Evolutionary conservation across 2,113 vertebrate species (phyloP).

Genomic region (Tachycineta bicolor): DNA sequence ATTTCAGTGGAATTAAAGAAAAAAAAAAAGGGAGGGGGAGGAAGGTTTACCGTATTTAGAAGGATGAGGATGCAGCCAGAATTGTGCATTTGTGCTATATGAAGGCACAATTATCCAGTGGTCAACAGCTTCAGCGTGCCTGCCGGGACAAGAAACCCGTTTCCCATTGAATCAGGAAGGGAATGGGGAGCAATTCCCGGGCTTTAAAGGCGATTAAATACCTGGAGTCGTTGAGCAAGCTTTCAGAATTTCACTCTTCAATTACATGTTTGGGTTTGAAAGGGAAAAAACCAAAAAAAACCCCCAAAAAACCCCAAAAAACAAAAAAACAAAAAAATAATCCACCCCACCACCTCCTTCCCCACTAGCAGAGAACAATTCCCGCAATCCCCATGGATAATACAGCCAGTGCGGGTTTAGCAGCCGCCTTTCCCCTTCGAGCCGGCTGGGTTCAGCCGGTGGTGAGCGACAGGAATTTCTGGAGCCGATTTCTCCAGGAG

Average conservation of each 20-base stretch:
- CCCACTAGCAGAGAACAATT: not conserved
- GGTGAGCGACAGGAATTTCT: not conserved
- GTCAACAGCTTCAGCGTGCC: not conserved
- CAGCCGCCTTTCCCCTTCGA: not conserved
- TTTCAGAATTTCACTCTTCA: not conserved
- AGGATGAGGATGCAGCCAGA: not conserved
- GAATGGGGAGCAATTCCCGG: not conserved
- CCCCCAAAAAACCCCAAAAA: too few species aligned
- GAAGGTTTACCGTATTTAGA: not conserved
- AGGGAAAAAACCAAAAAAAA: not conserved
- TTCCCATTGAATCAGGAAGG: constrained; percentile 7
- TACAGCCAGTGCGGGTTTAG: not conserved
- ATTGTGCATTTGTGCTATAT: not conserved
- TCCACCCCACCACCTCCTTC: not conserved
- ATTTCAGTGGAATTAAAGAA: not conserved
- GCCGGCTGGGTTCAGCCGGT: not conserved
- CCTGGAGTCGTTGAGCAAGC: not conserved
- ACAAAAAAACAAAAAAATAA: too few species aligned
- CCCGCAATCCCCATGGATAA: not conserved
- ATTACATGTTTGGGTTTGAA: not conserved
- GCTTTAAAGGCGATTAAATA: not conserved
- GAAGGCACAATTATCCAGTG: not conserved
- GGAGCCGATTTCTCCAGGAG: not conserved
- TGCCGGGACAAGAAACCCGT: not conserved
- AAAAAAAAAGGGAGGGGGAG: accelerated